Percentiles rank a stretch among this genome's conserved stretches.
Conservation (phyloP, 1,140 invertebrate genomes). For the Centruroides vittatus region DNA sequence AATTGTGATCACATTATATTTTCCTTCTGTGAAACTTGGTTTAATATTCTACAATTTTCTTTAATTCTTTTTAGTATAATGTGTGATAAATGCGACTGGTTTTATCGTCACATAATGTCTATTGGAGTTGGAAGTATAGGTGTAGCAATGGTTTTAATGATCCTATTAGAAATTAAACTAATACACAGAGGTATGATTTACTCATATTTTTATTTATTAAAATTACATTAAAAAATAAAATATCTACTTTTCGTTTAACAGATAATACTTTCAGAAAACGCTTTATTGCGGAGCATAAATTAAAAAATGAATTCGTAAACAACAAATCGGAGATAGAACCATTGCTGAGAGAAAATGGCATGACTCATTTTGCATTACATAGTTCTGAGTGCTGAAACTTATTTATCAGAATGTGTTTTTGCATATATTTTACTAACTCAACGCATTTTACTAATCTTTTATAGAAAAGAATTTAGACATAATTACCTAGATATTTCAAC, state of each 20-base stretch:
- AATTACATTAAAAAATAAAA: not conserved
- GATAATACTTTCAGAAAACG: not conserved
- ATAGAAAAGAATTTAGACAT: too few relatives aligned
- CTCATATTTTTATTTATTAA: not conserved
- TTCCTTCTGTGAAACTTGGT: too few relatives aligned
- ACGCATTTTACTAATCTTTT: too few relatives aligned
- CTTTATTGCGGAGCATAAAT: not conserved
- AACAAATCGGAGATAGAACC: not conserved
- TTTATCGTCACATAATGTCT: slow-evolving; percentile 7
- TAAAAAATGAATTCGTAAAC: not conserved
- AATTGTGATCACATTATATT: too few relatives aligned
- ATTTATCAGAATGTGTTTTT: too few relatives aligned
- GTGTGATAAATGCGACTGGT: slow-evolving; percentile 9
- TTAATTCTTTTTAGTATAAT: not conserved
- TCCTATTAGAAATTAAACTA: not conserved
- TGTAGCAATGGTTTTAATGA: not conserved
- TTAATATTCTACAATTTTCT: not conserved
- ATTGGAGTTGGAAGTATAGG: slow-evolving; percentile 5
- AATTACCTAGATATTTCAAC: too few relatives aligned
- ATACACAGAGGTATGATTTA: not conserved
- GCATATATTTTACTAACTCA: too few relatives aligned
- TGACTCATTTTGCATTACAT: too few relatives aligned
- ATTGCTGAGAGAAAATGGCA: not conserved
- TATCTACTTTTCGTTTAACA: not conserved
- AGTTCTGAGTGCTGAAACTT: too few relatives aligned